Evolutionary conservation across 1,140 invertebrate species (phyloP).

Genomic region (Ceratoteleas bidentatus): DNA sequence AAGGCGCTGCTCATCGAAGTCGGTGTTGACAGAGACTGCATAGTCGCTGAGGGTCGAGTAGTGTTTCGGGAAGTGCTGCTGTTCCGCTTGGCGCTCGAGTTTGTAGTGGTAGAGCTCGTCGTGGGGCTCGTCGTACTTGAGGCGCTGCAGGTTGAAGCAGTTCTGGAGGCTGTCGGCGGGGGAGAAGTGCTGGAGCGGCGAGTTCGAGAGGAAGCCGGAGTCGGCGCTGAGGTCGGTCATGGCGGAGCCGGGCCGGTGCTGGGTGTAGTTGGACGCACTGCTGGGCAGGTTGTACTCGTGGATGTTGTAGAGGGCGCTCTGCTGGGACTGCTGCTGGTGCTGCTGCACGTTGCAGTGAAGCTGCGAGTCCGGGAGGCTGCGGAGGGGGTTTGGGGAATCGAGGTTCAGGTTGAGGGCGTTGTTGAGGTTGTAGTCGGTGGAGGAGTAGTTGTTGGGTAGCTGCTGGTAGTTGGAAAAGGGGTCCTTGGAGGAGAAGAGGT

Average conservation of each 20-base stretch:
- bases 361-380: conserved; percentile 59
- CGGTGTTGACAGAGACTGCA: conserved; percentile 62
- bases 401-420: conserved; percentile 67
- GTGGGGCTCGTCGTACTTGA: conserved; percentile 71
- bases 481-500: conserved; percentile 67
- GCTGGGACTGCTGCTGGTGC: conserved; percentile 51
- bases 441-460: conserved; percentile 25
- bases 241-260: conserved; percentile 70
- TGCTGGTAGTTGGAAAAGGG: conserved; percentile 74
- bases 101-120: conserved; percentile 70
- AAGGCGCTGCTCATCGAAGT: conserved; percentile 66
- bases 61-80: conserved; percentile 71
- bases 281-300: conserved; percentile 61
- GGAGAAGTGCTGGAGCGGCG: conserved; percentile 77
- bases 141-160: conserved; percentile 72
- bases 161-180: conserved; percentile 74
- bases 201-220: conserved; percentile 77
- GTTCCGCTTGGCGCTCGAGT: conserved; percentile 58
- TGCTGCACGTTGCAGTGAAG: conserved; percentile 70
- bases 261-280: background rate
- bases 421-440: conserved; percentile 76
- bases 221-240: conserved; percentile 78
- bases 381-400: conserved; percentile 68
- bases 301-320: conserved; percentile 41
- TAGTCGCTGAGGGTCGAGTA: conserved; percentile 72